phyloP scores from a whole-genome alignment of 2,797 vertebrate genomes.

The Bucorvus abyssinicus region DNA sequence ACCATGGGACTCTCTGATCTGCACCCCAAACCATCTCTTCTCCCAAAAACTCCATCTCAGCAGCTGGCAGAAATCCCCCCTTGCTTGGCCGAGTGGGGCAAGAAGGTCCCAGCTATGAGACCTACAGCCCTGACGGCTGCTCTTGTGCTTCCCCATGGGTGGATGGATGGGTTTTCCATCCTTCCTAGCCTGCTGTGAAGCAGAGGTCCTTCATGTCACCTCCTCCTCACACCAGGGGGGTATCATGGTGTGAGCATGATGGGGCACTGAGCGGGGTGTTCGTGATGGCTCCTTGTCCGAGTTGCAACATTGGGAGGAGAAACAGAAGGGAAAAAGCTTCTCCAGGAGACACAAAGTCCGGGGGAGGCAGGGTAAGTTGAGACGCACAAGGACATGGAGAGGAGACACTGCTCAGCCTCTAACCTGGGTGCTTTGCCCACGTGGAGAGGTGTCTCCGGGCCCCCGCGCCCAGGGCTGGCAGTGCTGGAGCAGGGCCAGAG shows the following conservation, averaged over 20 bases:
- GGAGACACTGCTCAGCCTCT: neutral
- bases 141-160: neutral
- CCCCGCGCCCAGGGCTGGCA: accelerated
- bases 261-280: neutral
- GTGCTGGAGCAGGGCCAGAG: neutral
- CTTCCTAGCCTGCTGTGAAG: neutral
- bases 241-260: accelerated
- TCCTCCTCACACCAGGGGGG: neutral
- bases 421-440: neutral
- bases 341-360: neutral
- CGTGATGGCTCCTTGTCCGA: neutral
- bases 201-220: neutral
- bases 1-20: accelerated
- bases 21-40: neutral
- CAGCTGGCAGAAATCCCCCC: neutral
- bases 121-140: accelerated
- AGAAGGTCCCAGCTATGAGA: neutral
- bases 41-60: neutral
- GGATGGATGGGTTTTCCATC: neutral
- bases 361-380: neutral
- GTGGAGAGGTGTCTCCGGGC: accelerated
- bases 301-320: neutral
- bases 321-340: accelerated
- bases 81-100: neutral
- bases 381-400: neutral